Base-by-base conservation (phyloP, 2,888 invertebrate species). In the Protula sp. region DNA sequence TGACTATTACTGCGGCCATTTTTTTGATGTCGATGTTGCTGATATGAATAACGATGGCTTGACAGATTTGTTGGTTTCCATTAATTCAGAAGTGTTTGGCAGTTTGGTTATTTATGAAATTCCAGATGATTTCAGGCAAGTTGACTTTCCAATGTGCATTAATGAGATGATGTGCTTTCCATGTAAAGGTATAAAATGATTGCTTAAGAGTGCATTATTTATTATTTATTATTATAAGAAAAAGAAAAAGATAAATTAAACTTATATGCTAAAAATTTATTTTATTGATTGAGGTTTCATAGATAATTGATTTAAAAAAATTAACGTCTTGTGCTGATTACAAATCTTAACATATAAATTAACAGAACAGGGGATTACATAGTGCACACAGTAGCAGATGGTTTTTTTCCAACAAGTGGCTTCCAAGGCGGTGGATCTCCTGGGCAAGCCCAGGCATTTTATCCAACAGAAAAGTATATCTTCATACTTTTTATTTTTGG, bases 31-130 rank as follows among this genome's bases (percentile, higher is more conserved):
- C 19, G 38, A 14, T 19, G 53, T 69, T 4, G 61, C 58, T 2
- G 75, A 76, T 60, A 31, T 76, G 1, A 75, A 76, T 57, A 65
- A 61, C 3, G 74, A 76, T 54, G 71, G 72, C 1, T 59, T 58
- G n/a, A 57, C 56, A 0, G 75, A 76, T 55, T 62, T 75, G 0
- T 60, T 76, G 2, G 72, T 74, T 2, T 65, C 73, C 26, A 66
- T 67, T 4, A 74, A 75, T 61, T 61, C 60, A 48, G 70, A 68
- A 2, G 59, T 50, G 9, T 69, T 69, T 57, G 75, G 73, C 5
- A 65, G 70, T 19, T 54, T 75, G 0, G 64, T 68, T 45, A 70
- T 64, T n/a, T 76, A 69, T 62, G 70, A 73, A 50, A 64, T 74
- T 3, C 73, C 74, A 1, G 59, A 61, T 4, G 74, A 75, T 54